Conservation (phyloP, 2,888 invertebrate species). For the Erynnis tages region DNA sequence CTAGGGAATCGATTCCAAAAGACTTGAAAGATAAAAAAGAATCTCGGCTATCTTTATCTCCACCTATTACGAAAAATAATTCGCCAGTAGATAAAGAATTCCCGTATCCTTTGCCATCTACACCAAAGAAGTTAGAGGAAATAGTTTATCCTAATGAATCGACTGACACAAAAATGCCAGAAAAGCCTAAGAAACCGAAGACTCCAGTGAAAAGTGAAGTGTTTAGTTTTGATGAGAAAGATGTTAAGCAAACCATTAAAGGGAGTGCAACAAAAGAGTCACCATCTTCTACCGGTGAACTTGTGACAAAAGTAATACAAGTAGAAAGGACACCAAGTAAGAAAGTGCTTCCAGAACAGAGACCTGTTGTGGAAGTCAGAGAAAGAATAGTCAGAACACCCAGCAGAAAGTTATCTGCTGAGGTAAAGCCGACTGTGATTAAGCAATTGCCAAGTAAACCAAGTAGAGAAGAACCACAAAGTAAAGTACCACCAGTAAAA, state of each 20-base stretch:
- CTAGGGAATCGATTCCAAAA: slow-evolving; percentile 53
- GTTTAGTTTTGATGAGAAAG: slow-evolving; percentile 55
- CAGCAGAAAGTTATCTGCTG: slow-evolving; percentile 59
- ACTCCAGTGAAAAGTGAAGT: slow-evolving; percentile 56
- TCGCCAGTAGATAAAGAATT: slow-evolving; percentile 62
- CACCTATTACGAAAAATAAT: slow-evolving; percentile 49
- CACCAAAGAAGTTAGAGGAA: slow-evolving; percentile 65
- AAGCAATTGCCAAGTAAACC: slow-evolving; percentile 48
- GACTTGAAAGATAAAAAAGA: slow-evolving; percentile 29
- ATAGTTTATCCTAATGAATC: slow-evolving; percentile 58
- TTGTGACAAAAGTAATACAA: slow-evolving; percentile 73
- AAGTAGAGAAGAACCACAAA: slow-evolving; percentile 55
- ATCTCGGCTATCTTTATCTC: slow-evolving; percentile 47
- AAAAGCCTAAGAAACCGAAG: slow-evolving; percentile 44
- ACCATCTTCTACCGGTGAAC: slow-evolving; percentile 52
- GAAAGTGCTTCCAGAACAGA: slow-evolving; percentile 60
- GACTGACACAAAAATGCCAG: slow-evolving; percentile 39
- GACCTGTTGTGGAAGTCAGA: slow-evolving; percentile 65
- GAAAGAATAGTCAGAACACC: slow-evolving; percentile 73
- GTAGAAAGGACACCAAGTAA: slow-evolving; percentile 71
- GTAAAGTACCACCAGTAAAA: slow-evolving; percentile 68
- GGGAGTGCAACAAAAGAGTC: slow-evolving; percentile 47
- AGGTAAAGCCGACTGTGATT: slow-evolving; percentile 51
- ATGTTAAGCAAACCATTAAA: slow-evolving; percentile 47
- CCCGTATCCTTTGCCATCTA: slow-evolving; percentile 53